Percentiles rank a stretch among this genome's conserved stretches.
phyloP scores from a whole-genome alignment of 2,888 invertebrate genomes.

The Unio delphinus region DNA sequence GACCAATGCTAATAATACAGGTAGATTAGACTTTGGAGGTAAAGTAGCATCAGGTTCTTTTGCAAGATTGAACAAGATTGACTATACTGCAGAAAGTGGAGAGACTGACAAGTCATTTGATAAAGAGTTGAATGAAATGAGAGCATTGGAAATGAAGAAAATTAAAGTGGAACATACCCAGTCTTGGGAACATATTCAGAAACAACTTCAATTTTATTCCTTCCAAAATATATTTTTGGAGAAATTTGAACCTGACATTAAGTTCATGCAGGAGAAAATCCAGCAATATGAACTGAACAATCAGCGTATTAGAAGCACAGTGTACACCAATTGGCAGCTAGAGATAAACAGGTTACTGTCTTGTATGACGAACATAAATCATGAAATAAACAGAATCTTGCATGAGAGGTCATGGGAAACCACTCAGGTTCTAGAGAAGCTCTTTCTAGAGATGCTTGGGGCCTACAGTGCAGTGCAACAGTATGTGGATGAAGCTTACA shows the following conservation, averaged over 20 bases:
- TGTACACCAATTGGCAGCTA: neutral
- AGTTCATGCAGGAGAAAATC: conserved; percentile 11
- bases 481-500: too few relatives aligned
- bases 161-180: conserved; percentile 8
- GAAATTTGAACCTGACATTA: conserved; percentile 14
- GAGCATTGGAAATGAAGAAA: neutral
- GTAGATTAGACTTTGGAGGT: too few relatives aligned
- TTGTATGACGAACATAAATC: neutral
- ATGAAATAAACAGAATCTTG: neutral
- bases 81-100: too few relatives aligned
- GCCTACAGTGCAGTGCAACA: too few relatives aligned
- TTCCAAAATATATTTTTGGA: conserved; percentile 14
- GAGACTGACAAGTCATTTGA: neutral
- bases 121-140: conserved; percentile 9
- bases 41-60: too few relatives aligned
- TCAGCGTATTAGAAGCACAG: neutral
- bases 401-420: neutral
- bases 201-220: conserved; percentile 6
- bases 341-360: conserved; percentile 1
- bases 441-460: too few relatives aligned
- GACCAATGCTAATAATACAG: neutral
- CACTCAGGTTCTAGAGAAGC: neutral
- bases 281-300: conserved; percentile 7
- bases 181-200: conserved; percentile 9
- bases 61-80: too few relatives aligned